phyloP scores from a whole-genome alignment of 2,113 vertebrate species.

The Sisor rabdophorus region DNA sequence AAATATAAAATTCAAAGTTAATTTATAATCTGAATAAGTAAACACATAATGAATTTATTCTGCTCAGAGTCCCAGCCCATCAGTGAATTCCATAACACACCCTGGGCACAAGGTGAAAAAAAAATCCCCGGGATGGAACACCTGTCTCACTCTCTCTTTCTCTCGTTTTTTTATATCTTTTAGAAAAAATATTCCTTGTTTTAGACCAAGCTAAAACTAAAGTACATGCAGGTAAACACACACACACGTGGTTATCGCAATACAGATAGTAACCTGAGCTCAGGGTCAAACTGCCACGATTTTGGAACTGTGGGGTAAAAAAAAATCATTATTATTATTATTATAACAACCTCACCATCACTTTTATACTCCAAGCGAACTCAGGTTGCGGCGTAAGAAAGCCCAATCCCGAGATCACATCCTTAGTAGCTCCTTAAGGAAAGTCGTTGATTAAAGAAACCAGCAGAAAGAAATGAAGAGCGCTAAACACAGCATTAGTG shows the following conservation, averaged over 20 bases:
- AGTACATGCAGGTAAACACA: background rate
- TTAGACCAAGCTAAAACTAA: background rate
- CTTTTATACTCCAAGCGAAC: too few relatives aligned
- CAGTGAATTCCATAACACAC: background rate
- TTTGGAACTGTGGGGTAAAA: background rate
- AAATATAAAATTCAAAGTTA: too few relatives aligned
- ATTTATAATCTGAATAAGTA: too few relatives aligned
- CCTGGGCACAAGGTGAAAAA: background rate
- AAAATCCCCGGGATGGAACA: background rate
- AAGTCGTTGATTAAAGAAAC: too few relatives aligned
- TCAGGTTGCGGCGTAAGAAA: too few relatives aligned
- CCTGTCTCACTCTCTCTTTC: background rate
- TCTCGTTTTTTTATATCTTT: too few relatives aligned
- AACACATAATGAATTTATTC: background rate
- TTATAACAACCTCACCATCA: too few relatives aligned
- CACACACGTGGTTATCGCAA: background rate
- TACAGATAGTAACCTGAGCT: background rate
- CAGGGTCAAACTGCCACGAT: too few relatives aligned
- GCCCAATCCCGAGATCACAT: too few relatives aligned
- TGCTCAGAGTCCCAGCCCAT: background rate
- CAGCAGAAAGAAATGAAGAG: too few relatives aligned
- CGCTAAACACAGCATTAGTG: too few relatives aligned
- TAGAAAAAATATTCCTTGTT: background rate
- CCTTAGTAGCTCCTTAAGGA: too few relatives aligned
- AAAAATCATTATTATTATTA: background rate